Percentiles rank a stretch among this genome's conserved stretches.
These are phyloP conservation scores for Choreutis nemorana DNA, from an alignment of 2,888 invertebrate genomes.

Conservation along the genomic window DNA sequence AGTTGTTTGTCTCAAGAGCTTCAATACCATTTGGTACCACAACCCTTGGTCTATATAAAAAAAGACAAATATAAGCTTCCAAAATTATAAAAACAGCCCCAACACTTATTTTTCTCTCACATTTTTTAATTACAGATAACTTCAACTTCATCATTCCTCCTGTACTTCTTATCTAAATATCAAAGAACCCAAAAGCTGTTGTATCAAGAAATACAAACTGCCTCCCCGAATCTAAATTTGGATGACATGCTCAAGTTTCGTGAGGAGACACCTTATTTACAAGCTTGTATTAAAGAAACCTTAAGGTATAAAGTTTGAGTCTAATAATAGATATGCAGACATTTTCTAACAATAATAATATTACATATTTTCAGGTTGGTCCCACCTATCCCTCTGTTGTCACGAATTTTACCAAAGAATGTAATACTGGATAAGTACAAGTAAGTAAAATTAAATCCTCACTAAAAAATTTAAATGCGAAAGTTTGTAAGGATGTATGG, in stretches of 20 bases:
- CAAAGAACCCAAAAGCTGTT: slow-evolving; percentile 69
- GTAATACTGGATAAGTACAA: slow-evolving; percentile 69
- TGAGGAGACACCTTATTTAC: slow-evolving; percentile 58
- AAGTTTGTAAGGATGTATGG: too few species aligned
- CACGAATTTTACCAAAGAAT: slow-evolving; percentile 66
- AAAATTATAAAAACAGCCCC: not conserved
- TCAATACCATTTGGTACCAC: too few species aligned
- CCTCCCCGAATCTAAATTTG: slow-evolving; percentile 19
- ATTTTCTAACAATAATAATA: not conserved
- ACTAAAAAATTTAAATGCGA: too few species aligned
- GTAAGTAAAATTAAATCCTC: too few species aligned
- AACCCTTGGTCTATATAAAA: too few species aligned
- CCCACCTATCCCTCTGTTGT: slow-evolving; percentile 71
- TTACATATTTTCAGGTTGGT: slow-evolving; percentile 48
- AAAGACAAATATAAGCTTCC: too few species aligned
- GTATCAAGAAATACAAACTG: slow-evolving; percentile 63
- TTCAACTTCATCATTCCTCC: slow-evolving; percentile 67
- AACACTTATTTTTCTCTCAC: not conserved
- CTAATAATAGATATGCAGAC: not conserved
- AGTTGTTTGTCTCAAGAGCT: too few species aligned
- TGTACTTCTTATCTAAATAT: slow-evolving; percentile 73
- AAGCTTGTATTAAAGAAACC: slow-evolving; percentile 72
- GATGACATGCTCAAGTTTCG: slow-evolving; percentile 26
- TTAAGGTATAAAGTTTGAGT: slow-evolving; percentile 44
- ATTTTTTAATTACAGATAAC: slow-evolving; percentile 46